Conservation (phyloP, 2,113 vertebrate genomes). For the Polypterus senegalus region DNA sequence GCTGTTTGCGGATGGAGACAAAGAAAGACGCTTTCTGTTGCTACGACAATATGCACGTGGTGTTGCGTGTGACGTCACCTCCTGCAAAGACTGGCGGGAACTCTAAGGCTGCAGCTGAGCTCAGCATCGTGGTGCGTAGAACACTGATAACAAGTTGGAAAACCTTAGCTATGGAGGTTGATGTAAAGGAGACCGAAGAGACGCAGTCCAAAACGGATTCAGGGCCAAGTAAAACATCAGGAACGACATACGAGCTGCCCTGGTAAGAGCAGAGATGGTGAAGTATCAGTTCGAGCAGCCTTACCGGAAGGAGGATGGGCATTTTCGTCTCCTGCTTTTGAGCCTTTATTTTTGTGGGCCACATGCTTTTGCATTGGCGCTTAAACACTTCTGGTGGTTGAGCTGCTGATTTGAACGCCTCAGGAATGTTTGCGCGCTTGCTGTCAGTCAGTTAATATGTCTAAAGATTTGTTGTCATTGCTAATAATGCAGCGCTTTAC, state of each 20-base stretch:
- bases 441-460: no score
- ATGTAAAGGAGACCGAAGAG: slow-evolving; percentile 22
- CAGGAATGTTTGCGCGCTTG: no score
- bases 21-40: no score
- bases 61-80: background rate
- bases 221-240: slow-evolving; percentile 6
- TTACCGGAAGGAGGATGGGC: background rate
- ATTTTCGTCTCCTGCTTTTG: background rate
- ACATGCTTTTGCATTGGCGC: no score
- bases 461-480: no score
- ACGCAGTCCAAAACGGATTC: slow-evolving; percentile 18
- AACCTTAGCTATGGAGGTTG: slow-evolving; percentile 24
- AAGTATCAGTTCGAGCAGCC: background rate
- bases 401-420: no score
- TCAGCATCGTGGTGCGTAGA: background rate
- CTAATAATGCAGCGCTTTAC: no score
- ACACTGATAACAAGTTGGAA: background rate
- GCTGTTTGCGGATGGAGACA: no score
- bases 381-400: no score
- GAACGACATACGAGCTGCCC: slow-evolving; percentile 39
- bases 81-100: background rate
- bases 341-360: background rate
- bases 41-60: background rate
- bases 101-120: background rate
- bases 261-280: slow-evolving; percentile 18